Conservation (phyloP, 2,113 vertebrate genomes). For the Pangasianodon gigas region DNA sequence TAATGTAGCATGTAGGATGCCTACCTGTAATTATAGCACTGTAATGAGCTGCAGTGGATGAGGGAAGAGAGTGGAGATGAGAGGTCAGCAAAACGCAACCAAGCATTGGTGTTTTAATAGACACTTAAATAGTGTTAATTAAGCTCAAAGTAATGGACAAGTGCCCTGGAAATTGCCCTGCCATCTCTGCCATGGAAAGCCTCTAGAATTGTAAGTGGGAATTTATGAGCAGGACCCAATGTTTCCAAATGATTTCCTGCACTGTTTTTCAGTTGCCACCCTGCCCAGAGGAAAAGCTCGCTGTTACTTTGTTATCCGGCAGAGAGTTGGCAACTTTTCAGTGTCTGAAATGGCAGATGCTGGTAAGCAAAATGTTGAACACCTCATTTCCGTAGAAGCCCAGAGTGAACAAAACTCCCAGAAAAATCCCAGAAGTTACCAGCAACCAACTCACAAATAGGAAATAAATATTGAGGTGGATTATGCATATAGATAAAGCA, state of each 20-base stretch:
- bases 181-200: constrained; percentile 56
- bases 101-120: constrained; percentile 78
- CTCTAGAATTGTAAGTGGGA: constrained; percentile 48
- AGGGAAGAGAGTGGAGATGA: constrained; percentile 60
- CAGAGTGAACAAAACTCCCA: background rate
- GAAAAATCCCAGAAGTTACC: background rate
- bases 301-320: constrained; percentile 66
- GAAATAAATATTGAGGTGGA: background rate
- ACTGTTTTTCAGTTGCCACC: constrained; percentile 26
- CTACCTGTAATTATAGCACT: constrained; percentile 79
- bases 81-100: constrained; percentile 72
- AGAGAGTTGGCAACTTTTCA: constrained; percentile 64
- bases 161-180: constrained; percentile 62
- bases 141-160: constrained; percentile 68
- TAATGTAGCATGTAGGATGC: constrained; percentile 68
- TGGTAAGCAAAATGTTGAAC: constrained; percentile 43
- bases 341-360: constrained; percentile 47
- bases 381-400: constrained; percentile 5
- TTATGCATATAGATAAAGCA: background rate
- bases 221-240: constrained; percentile 56
- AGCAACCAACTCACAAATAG: constrained; percentile 11
- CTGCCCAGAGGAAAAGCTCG: constrained; percentile 68
- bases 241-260: constrained; percentile 58
- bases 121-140: constrained; percentile 81
- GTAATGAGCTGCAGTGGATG: constrained; percentile 74